phyloP scores from a whole-genome alignment of 2,797 vertebrate species.

The Bufotes viridis region DNA sequence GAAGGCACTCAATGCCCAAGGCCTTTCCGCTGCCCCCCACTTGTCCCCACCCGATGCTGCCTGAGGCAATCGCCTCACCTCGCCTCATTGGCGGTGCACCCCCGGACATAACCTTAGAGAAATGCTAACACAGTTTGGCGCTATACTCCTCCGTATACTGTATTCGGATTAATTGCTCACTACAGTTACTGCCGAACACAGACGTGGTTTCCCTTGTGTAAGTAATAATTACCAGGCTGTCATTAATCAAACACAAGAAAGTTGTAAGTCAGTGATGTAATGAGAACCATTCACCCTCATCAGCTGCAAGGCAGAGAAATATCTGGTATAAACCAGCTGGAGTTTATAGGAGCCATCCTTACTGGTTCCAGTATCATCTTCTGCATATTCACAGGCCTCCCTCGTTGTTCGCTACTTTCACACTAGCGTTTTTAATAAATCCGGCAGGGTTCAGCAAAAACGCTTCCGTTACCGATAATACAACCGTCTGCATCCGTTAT shows the following conservation, averaged over 20 bases:
- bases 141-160: not conserved
- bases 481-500: too few relatives aligned
- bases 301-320: constrained; percentile 23
- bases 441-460: too few relatives aligned
- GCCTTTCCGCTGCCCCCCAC: too few relatives aligned
- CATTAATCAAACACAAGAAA: constrained; percentile 48
- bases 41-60: too few relatives aligned
- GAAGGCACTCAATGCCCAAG: too few relatives aligned
- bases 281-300: constrained; percentile 33
- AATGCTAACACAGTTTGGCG: not conserved
- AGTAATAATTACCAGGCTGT: constrained; percentile 41
- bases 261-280: constrained; percentile 14
- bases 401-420: constrained; percentile 25
- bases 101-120: too few relatives aligned
- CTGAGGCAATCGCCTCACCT: too few relatives aligned
- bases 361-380: constrained; percentile 25
- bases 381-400: constrained; percentile 39
- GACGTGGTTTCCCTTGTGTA: constrained; percentile 11
- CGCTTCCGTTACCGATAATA: too few relatives aligned
- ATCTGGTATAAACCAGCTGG: constrained; percentile 44
- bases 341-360: constrained; percentile 35
- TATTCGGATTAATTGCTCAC: constrained; percentile 10
- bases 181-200: constrained; percentile 13
- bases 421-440: too few relatives aligned
- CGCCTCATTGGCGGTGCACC: too few relatives aligned